Conservation (phyloP, 2,113 vertebrate species). For the Colius striatus region DNA sequence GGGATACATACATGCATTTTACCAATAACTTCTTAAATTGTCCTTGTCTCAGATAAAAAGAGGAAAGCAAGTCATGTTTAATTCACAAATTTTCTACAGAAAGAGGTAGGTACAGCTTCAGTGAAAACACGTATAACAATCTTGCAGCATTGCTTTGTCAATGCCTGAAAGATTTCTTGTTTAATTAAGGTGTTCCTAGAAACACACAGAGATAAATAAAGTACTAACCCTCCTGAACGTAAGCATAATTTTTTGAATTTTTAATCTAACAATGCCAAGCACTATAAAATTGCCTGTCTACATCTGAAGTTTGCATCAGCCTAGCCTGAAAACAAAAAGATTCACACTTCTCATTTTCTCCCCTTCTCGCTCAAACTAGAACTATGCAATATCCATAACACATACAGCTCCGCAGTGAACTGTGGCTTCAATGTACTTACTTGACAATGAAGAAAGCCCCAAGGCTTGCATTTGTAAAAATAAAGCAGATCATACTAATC, state of each 20-base stretch:
- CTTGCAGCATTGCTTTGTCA: background rate
- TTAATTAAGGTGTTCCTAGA: conserved; percentile 36
- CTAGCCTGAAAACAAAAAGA: conserved; percentile 52
- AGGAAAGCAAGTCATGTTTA: background rate
- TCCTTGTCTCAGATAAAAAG: background rate
- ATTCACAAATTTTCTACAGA: background rate
- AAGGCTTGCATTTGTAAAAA: conserved; percentile 11
- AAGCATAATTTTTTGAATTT: background rate
- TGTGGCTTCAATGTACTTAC: background rate
- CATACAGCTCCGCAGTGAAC: background rate
- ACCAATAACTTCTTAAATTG: background rate
- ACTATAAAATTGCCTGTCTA: background rate
- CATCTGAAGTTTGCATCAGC: background rate
- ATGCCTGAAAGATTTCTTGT: background rate
- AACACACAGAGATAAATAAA: background rate
- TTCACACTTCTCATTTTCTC: conserved; percentile 20
- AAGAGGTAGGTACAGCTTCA: background rate
- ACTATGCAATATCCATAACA: background rate
- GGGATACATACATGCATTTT: background rate
- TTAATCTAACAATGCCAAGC: background rate
- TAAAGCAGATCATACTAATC: conserved; percentile 44
- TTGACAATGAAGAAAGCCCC: conserved; percentile 42
- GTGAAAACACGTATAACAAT: background rate
- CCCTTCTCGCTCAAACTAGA: background rate
- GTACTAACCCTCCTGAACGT: background rate